These are phyloP conservation scores for Colaptes auratus DNA, from an alignment of 2,113 vertebrate genomes.

Conservation along the genomic window DNA sequence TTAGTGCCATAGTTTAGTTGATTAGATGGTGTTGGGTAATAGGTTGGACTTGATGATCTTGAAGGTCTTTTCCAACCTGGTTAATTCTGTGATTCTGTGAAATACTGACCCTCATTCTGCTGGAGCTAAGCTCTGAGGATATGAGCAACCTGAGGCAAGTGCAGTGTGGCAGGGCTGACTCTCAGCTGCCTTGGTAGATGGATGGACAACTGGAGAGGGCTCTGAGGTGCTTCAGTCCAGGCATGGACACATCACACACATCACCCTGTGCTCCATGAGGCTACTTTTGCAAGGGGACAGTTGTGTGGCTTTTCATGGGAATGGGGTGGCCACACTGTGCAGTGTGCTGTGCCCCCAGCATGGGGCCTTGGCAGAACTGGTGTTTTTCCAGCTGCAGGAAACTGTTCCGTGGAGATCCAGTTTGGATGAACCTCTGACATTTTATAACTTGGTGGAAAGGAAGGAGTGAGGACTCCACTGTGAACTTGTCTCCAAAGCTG, in stretches of 20 bases:
- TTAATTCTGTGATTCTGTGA: no score
- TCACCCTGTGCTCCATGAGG: neutral
- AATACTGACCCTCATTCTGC: neutral
- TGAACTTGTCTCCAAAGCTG: neutral
- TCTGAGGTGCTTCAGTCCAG: neutral
- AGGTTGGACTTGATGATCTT: no score
- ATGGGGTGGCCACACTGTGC: neutral
- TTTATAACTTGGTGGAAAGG: neutral
- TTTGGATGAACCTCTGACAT: neutral
- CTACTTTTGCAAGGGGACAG: neutral
- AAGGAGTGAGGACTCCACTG: neutral
- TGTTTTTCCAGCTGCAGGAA: neutral
- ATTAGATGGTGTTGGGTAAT: no score
- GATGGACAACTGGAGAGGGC: neutral
- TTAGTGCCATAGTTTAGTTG: no score
- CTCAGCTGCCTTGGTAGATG: neutral
- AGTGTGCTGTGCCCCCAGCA: accelerated
- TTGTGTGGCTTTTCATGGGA: neutral
- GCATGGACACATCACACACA: accelerated
- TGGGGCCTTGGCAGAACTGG: accelerated
- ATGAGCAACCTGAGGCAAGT: neutral
- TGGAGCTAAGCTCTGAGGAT: neutral
- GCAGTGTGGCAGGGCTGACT: accelerated
- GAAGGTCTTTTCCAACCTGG: no score
- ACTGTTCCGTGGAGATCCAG: neutral